Conservation (phyloP, 2,888 invertebrate species). For the Chymomyza amoena region DNA sequence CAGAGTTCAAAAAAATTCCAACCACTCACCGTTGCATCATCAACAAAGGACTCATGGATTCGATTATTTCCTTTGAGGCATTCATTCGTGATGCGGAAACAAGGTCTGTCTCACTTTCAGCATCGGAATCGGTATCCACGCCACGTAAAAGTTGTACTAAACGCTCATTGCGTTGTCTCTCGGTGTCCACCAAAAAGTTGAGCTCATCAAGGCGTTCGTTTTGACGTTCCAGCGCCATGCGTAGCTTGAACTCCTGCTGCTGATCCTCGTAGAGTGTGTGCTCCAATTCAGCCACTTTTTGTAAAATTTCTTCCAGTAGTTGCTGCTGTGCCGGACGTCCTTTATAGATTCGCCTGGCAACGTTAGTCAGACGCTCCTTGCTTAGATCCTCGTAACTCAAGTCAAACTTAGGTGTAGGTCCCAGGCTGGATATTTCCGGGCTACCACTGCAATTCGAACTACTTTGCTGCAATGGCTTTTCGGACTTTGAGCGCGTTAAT, state of each 20-base stretch:
- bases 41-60: slow-evolving; percentile 71
- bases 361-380: background rate
- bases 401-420: background rate
- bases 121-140: slow-evolving; percentile 58
- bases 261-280: slow-evolving; percentile 69
- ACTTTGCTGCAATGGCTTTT: background rate
- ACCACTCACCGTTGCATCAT: slow-evolving; percentile 72
- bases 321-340: slow-evolving; percentile 39
- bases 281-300: slow-evolving; percentile 68
- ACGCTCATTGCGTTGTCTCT: slow-evolving; percentile 71
- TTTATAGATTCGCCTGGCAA: slow-evolving; percentile 19
- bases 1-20: background rate
- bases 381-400: background rate
- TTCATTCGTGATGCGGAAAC: slow-evolving; percentile 31
- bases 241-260: slow-evolving; percentile 66
- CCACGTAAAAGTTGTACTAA: slow-evolving; percentile 69
- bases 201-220: slow-evolving; percentile 64
- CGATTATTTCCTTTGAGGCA: slow-evolving; percentile 33
- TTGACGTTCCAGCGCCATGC: slow-evolving; percentile 64
- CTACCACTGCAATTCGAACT: background rate
- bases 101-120: slow-evolving; percentile 47
- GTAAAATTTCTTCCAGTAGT: slow-evolving; percentile 55
- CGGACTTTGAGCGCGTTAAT: slow-evolving; percentile 4
- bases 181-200: slow-evolving; percentile 63
- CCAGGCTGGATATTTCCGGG: background rate